Evolutionary conservation across 2,797 vertebrate genomes (phyloP).

Genomic region (Muscicapa striata): DNA sequence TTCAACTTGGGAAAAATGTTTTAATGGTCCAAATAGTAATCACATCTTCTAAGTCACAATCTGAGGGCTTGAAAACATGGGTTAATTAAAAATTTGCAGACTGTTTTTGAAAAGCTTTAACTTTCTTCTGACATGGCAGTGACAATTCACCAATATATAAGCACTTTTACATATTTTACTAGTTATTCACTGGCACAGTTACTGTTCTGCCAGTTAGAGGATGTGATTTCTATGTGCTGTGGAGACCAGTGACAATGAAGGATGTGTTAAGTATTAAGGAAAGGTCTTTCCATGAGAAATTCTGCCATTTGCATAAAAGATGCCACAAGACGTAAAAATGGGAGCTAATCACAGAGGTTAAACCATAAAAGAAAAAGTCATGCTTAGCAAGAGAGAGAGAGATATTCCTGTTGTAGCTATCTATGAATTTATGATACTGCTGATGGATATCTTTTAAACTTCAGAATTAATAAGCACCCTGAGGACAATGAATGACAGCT

Average conservation of each 20-base stretch:
- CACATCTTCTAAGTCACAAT: slow-evolving; percentile 26
- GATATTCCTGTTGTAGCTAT: slow-evolving; percentile 58
- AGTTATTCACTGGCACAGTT: background rate
- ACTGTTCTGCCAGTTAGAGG: background rate
- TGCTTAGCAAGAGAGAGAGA: slow-evolving; percentile 19
- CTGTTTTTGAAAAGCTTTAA: slow-evolving; percentile 23
- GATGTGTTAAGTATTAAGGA: slow-evolving; percentile 64
- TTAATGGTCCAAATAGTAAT: slow-evolving; percentile 64
- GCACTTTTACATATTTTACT: background rate
- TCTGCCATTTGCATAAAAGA: slow-evolving; percentile 65
- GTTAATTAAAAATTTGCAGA: slow-evolving; percentile 12
- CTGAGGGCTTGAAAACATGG: slow-evolving; percentile 18
- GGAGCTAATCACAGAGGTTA: slow-evolving; percentile 57
- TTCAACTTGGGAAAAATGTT: slow-evolving; percentile 35
- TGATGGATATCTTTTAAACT: slow-evolving; percentile 72
- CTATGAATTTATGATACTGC: slow-evolving; percentile 65
- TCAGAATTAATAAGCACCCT: slow-evolving; percentile 75
- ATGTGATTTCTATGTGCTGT: slow-evolving; percentile 22
- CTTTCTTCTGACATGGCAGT: background rate
- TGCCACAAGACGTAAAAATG: slow-evolving; percentile 34
- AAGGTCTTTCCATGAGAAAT: slow-evolving; percentile 51
- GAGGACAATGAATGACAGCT: slow-evolving; percentile 65
- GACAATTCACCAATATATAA: background rate
- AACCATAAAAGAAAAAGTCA: slow-evolving; percentile 35
- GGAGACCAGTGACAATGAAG: background rate